phyloP scores from a whole-genome alignment of 1,140 invertebrate species.

The Pinna nobilis region DNA sequence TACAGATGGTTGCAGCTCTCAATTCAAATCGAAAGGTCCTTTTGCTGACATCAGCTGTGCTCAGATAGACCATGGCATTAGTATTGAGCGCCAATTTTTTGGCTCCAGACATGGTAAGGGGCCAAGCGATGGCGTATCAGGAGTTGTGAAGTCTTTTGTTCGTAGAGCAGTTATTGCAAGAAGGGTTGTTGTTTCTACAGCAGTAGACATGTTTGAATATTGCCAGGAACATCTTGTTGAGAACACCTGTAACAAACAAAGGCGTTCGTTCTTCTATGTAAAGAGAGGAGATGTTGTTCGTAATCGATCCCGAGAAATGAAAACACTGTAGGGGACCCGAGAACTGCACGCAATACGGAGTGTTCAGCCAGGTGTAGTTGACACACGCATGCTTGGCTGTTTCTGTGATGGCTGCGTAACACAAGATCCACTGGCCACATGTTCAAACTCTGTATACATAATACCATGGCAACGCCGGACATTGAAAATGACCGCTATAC shows the following conservation, averaged over 20 bases:
- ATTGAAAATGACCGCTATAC: background rate
- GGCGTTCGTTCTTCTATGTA: conserved; percentile 34
- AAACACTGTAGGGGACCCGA: conserved; percentile 15
- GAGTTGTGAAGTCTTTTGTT: conserved; percentile 34
- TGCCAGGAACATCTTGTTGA: background rate
- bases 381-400: conserved; percentile 23
- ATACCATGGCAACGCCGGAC: background rate
- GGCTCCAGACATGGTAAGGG: conserved; percentile 47
- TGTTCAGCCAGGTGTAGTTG: conserved; percentile 23
- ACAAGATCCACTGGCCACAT: background rate
- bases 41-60: conserved; percentile 34
- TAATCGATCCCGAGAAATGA: conserved; percentile 11
- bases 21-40: conserved; percentile 34
- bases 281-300: conserved; percentile 8
- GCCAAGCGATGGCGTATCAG: conserved; percentile 35
- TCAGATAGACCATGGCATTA: conserved; percentile 22
- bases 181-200: conserved; percentile 2
- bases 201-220: conserved; percentile 25
- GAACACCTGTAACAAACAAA: conserved; percentile 12
- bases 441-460: background rate
- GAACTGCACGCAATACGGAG: conserved; percentile 17
- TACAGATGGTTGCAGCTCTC: conserved; percentile 30
- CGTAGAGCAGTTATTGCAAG: conserved; percentile 16
- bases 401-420: conserved; percentile 29
- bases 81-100: conserved; percentile 41